A percentile compares a stretch with the other conserved stretches of the same genome.
Evolutionary conservation across 1,140 invertebrate genomes (phyloP).

Genomic region (Telenomus remus): DNA sequence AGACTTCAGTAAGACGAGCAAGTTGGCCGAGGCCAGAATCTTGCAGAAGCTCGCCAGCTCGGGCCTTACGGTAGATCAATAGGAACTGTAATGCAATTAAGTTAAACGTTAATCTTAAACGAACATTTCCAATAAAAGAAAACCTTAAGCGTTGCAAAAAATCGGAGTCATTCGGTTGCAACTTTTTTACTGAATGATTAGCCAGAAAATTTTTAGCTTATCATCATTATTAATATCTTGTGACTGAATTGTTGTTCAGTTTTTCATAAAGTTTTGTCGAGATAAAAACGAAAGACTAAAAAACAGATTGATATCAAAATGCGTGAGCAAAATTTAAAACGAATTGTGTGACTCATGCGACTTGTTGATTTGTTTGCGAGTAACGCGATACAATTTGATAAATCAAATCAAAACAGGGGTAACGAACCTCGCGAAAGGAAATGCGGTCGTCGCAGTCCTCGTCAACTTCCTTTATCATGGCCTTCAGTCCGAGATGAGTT

Average conservation of each 20-base stretch:
- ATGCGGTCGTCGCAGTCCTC: slow-evolving; percentile 92
- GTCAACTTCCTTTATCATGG: slow-evolving; percentile 96
- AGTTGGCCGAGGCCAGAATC: slow-evolving; percentile 89
- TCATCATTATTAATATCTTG: too few relatives aligned
- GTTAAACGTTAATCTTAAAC: too few relatives aligned
- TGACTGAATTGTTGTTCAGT: too few relatives aligned
- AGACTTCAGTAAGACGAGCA: slow-evolving; percentile 88
- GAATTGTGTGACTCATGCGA: too few relatives aligned
- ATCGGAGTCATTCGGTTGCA: too few relatives aligned
- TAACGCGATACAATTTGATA: slow-evolving; percentile 7
- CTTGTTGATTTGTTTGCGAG: background rate
- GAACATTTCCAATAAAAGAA: too few relatives aligned
- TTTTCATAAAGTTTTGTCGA: too few relatives aligned
- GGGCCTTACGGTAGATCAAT: slow-evolving; percentile 90
- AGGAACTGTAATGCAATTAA: slow-evolving; percentile 78
- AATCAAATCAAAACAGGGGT: slow-evolving; percentile 33
- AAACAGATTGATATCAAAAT: slow-evolving; percentile 28
- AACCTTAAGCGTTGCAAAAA: too few relatives aligned
- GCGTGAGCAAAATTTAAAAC: background rate
- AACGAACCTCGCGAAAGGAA: slow-evolving; percentile 88
- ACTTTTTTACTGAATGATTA: too few relatives aligned
- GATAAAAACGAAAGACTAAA: too few relatives aligned
- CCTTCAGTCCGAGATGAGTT: slow-evolving; percentile 93
- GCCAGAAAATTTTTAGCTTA: too few relatives aligned
- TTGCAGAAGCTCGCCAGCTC: slow-evolving; percentile 86